Conservation (phyloP, 2,888 invertebrate species). For the Eubasilissa splendida region DNA sequence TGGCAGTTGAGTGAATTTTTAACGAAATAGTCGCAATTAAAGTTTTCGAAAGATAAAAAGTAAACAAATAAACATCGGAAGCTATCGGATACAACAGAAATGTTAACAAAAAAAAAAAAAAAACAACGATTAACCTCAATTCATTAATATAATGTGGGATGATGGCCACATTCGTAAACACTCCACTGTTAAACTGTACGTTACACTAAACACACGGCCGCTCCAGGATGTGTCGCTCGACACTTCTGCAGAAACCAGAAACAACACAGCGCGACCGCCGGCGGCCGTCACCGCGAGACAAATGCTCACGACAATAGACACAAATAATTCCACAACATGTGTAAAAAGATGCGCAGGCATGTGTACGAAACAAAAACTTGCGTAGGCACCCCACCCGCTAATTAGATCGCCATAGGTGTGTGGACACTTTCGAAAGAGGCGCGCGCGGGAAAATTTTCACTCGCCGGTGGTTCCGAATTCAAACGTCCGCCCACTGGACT, state of each 20-base stretch:
- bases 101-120: too few species aligned
- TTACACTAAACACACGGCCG: neutral
- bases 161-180: conserved; percentile 28
- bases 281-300: neutral
- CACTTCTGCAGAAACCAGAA: neutral
- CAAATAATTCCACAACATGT: neutral
- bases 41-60: too few species aligned
- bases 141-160: conserved; percentile 1
- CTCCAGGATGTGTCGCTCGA: conserved; percentile 6
- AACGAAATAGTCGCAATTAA: too few species aligned
- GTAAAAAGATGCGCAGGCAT: neutral
- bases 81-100: too few species aligned
- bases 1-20: too few species aligned
- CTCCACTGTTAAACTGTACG: neutral
- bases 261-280: neutral
- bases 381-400: neutral
- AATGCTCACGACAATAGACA: neutral
- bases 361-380: neutral
- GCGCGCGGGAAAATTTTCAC: conserved; percentile 1
- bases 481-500: conserved; percentile 4
- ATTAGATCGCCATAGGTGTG: neutral
- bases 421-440: conserved; percentile 1
- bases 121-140: neutral
- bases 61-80: too few species aligned
- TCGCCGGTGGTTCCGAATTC: conserved; percentile 7